Percentiles rank a stretch among this genome's conserved stretches.
Conservation (phyloP, 2,113 vertebrate genomes). For the Sardina pilchardus region DNA sequence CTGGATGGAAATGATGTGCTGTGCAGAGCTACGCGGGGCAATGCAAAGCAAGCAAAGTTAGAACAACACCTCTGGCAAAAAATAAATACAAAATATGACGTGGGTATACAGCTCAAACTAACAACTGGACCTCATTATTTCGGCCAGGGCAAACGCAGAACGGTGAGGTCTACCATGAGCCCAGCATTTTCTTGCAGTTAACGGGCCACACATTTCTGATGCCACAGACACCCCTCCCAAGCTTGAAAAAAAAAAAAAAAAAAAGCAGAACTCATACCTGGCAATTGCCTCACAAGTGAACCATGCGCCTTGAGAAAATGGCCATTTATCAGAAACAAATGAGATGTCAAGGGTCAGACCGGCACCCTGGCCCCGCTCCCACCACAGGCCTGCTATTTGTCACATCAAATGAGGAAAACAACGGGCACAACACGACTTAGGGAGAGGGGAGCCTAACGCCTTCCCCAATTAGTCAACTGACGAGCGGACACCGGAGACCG, state of each 20-base stretch:
- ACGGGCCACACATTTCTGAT: slow-evolving; percentile 29
- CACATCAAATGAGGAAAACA: slow-evolving; percentile 63
- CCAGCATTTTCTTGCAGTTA: not conserved
- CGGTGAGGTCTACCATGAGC: not conserved
- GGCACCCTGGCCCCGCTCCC: slow-evolving; percentile 60
- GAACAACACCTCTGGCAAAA: not conserved
- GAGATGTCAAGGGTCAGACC: slow-evolving; percentile 58
- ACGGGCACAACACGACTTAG: slow-evolving; percentile 44
- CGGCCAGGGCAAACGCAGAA: not conserved
- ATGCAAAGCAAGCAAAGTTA: not conserved
- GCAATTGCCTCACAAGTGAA: slow-evolving; percentile 57
- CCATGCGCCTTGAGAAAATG: slow-evolving; percentile 39
- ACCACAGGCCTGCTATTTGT: slow-evolving; percentile 61
- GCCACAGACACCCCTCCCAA: slow-evolving; percentile 34
- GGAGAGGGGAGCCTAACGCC: slow-evolving; percentile 33
- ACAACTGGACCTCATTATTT: not conserved
- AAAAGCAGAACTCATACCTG: slow-evolving; percentile 42
- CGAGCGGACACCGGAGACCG: slow-evolving; percentile 17
- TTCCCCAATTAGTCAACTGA: slow-evolving; percentile 54
- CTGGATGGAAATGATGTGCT: slow-evolving; percentile 2
- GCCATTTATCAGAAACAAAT: slow-evolving; percentile 64
- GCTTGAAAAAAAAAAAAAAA: slow-evolving; percentile 32
- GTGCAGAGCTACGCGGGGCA: not conserved
- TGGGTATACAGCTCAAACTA: not conserved
- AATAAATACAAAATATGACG: no score